Evolutionary conservation across 2,888 invertebrate genomes (phyloP).

Genomic region (Cryptocheilus praepositus): DNA sequence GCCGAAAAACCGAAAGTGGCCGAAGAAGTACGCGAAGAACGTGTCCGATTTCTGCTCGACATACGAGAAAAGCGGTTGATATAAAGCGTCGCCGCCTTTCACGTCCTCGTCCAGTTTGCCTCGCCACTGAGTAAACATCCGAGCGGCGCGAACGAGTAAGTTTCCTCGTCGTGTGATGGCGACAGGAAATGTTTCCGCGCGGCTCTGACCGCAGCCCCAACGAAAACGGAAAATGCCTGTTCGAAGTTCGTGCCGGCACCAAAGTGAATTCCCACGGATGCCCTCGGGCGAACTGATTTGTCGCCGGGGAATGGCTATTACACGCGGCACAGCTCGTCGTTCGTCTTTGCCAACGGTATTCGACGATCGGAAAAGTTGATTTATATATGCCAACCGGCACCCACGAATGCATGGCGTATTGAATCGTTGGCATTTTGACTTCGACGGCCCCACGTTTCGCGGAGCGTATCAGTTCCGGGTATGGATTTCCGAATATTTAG

Average conservation of each 20-base stretch:
- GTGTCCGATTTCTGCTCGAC: slow-evolving; percentile 51
- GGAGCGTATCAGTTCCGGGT: too few relatives aligned
- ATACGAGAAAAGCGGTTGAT: slow-evolving; percentile 16
- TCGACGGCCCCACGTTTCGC: neutral
- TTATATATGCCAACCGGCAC: neutral
- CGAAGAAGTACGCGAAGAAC: slow-evolving; percentile 32
- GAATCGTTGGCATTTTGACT: neutral
- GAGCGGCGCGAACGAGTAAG: slow-evolving; percentile 33
- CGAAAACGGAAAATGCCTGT: slow-evolving; percentile 9
- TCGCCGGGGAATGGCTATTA: neutral
- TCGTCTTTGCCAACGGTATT: neutral
- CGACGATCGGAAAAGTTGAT: neutral
- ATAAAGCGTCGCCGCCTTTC: slow-evolving; percentile 30
- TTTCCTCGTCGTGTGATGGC: slow-evolving; percentile 34
- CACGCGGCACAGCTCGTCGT: neutral
- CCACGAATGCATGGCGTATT: neutral
- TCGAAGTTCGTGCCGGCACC: slow-evolving; percentile 4
- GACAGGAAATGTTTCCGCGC: slow-evolving; percentile 35
- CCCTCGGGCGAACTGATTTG: neutral
- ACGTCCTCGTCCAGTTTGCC: slow-evolving; percentile 36
- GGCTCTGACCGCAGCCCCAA: slow-evolving; percentile 16
- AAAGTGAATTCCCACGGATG: too few relatives aligned
- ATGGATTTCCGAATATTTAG: too few relatives aligned
- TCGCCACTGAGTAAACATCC: slow-evolving; percentile 44
- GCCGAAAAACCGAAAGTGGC: neutral